Evolutionary conservation across 2,888 invertebrate genomes (phyloP).

Genomic region (Netelia fuscicornis): DNA sequence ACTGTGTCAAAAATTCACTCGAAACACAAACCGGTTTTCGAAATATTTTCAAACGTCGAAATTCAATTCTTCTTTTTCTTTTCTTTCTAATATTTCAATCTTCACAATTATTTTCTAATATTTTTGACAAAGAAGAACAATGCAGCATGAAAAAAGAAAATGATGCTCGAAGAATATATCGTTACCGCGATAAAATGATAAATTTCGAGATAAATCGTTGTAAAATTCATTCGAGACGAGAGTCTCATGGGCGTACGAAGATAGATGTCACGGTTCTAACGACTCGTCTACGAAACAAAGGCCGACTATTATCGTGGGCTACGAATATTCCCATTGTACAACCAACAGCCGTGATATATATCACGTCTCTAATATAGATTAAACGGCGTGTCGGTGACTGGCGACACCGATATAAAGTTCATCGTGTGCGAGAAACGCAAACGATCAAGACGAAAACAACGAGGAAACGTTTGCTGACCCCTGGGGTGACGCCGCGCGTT

Average conservation of each 20-base stretch:
- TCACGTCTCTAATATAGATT: not conserved
- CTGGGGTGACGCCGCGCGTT: constrained; percentile 74
- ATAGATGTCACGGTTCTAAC: no score
- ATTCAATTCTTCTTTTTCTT: not conserved
- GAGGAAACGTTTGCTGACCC: constrained; percentile 81
- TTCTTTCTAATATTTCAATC: not conserved
- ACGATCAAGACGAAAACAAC: constrained; percentile 66
- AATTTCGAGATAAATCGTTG: no score
- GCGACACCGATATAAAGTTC: not conserved
- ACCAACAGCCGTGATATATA: not conserved
- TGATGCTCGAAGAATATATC: not conserved
- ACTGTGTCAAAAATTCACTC: not conserved
- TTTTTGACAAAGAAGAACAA: not conserved
- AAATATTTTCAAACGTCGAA: not conserved
- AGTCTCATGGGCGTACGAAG: no score
- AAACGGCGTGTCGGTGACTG: not conserved
- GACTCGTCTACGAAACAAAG: no score
- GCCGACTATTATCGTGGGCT: no score
- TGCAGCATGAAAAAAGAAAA: not conserved
- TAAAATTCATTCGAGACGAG: no score
- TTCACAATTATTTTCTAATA: not conserved
- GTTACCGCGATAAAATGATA: not conserved
- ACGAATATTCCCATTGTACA: not conserved
- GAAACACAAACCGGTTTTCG: not conserved
- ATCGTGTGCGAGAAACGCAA: constrained; percentile 4